Percentiles rank a stretch among this genome's conserved stretches.
These are phyloP conservation scores for Psittacula echo DNA, from an alignment of 2,797 vertebrate species.

Conservation along the genomic window DNA sequence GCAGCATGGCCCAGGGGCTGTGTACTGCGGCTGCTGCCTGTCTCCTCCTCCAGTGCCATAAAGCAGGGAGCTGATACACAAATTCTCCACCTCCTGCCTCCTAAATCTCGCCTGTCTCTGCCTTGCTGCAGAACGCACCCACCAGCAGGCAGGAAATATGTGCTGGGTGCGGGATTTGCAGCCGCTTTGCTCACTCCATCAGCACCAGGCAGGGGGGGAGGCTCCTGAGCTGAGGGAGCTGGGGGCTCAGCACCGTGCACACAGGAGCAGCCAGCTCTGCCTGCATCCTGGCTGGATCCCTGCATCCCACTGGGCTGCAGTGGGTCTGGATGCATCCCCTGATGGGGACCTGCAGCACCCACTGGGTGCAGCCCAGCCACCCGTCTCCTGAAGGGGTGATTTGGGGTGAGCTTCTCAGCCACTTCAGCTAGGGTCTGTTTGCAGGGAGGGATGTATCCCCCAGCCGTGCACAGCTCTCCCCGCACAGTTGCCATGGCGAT, in stretches of 20 bases:
- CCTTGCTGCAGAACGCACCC: not conserved
- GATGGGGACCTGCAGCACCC: not conserved
- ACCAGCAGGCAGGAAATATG: not conserved
- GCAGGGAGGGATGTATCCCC: not conserved
- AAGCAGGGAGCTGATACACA: not conserved
- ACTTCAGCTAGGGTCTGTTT: fast-evolving
- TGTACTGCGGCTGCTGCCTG: not conserved
- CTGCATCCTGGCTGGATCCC: not conserved
- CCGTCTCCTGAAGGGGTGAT: not conserved
- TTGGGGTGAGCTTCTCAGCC: not conserved
- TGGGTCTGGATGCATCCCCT: fast-evolving
- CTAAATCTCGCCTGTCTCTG: slow-evolving; percentile 5
- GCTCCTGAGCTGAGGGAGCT: fast-evolving
- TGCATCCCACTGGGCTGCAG: not conserved
- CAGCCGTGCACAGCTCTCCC: not conserved
- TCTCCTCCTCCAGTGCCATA: not conserved
- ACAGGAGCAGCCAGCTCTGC: not conserved
- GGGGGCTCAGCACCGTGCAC: not conserved
- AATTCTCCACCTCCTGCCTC: not conserved
- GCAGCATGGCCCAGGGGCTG: fast-evolving
- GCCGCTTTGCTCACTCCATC: fast-evolving
- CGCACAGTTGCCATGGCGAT: slow-evolving; percentile 40
- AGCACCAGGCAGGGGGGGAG: fast-evolving
- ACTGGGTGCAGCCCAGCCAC: not conserved
- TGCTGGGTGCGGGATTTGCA: not conserved